Base-by-base conservation (phyloP, 2,888 invertebrate species). In the Andrena fulva region DNA sequence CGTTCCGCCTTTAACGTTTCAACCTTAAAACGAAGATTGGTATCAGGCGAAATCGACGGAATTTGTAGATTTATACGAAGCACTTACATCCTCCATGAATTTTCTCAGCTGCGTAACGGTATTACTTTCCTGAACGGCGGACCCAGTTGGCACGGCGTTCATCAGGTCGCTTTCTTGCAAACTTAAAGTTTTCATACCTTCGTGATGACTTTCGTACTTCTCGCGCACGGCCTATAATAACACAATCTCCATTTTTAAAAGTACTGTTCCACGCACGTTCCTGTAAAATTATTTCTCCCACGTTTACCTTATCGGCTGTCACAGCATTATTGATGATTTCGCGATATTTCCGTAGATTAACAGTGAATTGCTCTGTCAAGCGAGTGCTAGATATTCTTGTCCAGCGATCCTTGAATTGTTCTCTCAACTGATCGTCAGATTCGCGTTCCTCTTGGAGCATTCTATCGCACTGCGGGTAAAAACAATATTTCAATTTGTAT, bases 361-460 rank as follows among this genome's bases (percentile, higher is more conserved):
- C 95, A 86, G 96, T 96, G 93, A 99, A 97, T 92, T 98, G 97
- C 91, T 97, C 97, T 0, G 99, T 99, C 76, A 99, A 96, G 93
- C 96, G 96, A 31, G 96, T 96, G 0, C 99, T 99, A 0, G 97
- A 95, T 31, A 98, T 98, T 91, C 99, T 96, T 1, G 96, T 96
- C 99, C 99, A 99, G 84, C 97, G 96, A 85, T 98, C 97, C 90
- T 98, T 98, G 94, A 99, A 99, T 95, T 99, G 99, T 60, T 95
- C 95, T 79, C 98, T 96, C 87, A 99, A 95, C 91, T 97, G 96
- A 90, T 96, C 96, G 94, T 99, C 99, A 0, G 98, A 97, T 88
- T 97, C 96, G 87, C 97, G 97, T 94, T 99, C 99, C 94, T 99
- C 99, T 90, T 97, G 96, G 89, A 99, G 94, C 95, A 98, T 95